phyloP scores from a whole-genome alignment of 37 sponge, comb jelly and placozoan species.

The Haliclona indistincta region DNA sequence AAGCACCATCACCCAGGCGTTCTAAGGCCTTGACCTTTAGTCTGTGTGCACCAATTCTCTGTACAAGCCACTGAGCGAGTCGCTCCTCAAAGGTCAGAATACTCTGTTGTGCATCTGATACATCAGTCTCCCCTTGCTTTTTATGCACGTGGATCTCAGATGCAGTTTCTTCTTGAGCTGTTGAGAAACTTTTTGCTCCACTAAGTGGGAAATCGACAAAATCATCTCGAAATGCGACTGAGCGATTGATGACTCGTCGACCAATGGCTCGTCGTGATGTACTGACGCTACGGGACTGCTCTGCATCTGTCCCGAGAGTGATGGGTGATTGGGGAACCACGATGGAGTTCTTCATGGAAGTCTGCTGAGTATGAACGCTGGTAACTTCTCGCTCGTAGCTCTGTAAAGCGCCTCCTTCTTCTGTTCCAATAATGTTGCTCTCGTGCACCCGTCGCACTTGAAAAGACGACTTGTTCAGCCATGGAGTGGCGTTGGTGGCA shows the following conservation, averaged over 20 bases:
- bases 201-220: conserved; percentile 36
- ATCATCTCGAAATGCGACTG: conserved; percentile 38
- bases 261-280: conserved; percentile 38
- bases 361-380: conserved; percentile 41
- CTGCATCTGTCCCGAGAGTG: conserved; percentile 43
- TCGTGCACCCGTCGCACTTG: conserved; percentile 24
- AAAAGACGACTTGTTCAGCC: conserved; percentile 47
- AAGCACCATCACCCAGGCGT: background rate
- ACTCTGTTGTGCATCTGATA: background rate
- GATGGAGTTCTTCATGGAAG: conserved; percentile 23
- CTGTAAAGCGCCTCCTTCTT: conserved; percentile 60
- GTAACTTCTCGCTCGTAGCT: conserved; percentile 41
- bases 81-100: conserved; percentile 28
- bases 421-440: conserved; percentile 40
- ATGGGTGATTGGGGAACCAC: conserved; percentile 21
- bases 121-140: no score
- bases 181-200: no score
- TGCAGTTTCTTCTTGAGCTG: background rate
- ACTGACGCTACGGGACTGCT: conserved; percentile 27
- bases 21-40: background rate
- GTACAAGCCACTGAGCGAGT: conserved; percentile 47
- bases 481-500: conserved; percentile 12
- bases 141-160: no score
- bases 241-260: conserved; percentile 32
- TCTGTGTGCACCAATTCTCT: background rate